These are phyloP conservation scores for Bolborhynchus lineola DNA, from an alignment of 2,113 vertebrate genomes.

Conservation along the genomic window DNA sequence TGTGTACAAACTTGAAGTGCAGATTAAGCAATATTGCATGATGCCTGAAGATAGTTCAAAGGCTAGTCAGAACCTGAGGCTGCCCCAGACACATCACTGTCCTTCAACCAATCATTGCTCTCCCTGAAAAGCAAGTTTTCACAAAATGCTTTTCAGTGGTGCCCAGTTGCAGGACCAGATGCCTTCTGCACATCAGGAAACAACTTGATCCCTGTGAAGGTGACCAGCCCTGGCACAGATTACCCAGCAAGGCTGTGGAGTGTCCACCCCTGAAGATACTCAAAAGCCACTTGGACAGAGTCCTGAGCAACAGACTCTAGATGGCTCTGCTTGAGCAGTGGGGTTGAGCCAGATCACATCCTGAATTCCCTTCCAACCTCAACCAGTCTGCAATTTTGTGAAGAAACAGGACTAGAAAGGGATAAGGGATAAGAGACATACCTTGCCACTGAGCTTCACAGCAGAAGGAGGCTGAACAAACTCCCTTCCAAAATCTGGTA, in stretches of 20 bases:
- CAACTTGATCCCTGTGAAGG: neutral
- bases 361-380: neutral
- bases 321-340: neutral
- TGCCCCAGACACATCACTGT: neutral
- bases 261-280: neutral
- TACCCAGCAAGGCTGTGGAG: neutral
- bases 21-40: neutral
- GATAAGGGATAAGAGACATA: fast-evolving
- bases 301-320: neutral
- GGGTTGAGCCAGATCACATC: neutral
- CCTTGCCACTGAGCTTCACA: neutral
- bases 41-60: neutral
- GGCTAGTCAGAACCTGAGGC: neutral
- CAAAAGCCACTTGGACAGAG: neutral
- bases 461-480: neutral
- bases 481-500: neutral
- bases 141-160: neutral
- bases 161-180: neutral
- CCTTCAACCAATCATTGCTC: neutral
- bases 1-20: neutral
- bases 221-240: neutral
- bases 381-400: neutral
- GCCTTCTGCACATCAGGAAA: neutral
- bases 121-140: neutral
- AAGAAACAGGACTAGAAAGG: neutral